Conservation (phyloP, 2,113 vertebrate species). For the Gyps fulvus region DNA sequence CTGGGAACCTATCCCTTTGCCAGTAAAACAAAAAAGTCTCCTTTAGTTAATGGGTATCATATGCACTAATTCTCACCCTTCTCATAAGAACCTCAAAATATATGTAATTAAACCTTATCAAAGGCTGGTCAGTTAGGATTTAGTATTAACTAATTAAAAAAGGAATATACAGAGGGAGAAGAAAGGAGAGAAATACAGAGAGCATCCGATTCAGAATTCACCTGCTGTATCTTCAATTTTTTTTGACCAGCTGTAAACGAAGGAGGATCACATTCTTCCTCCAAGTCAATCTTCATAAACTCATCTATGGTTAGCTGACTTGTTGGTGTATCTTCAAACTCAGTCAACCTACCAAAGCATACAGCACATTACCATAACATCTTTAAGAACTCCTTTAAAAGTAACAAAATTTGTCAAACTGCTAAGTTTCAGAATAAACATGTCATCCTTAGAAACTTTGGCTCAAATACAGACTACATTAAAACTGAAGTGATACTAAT, state of each 20-base stretch:
- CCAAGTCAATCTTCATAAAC: constrained; percentile 93
- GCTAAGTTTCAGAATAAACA: neutral
- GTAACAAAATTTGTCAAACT: neutral
- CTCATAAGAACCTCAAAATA: neutral
- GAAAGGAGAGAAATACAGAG: neutral
- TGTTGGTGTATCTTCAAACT: constrained; percentile 95
- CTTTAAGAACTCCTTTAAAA: neutral
- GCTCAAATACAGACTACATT: neutral
- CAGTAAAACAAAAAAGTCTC: neutral
- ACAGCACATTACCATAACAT: neutral
- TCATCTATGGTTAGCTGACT: constrained; percentile 95
- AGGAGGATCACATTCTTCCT: constrained; percentile 93
- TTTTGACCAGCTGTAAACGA: constrained; percentile 86
- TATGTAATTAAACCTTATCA: neutral
- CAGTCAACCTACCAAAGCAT: constrained; percentile 79
- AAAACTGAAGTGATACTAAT: constrained; percentile 9
- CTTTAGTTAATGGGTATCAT: neutral
- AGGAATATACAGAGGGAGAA: neutral
- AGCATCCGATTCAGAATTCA: neutral
- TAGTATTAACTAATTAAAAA: neutral
- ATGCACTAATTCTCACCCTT: neutral
- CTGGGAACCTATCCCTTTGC: neutral
- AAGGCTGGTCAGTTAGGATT: neutral
- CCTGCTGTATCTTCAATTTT: constrained; percentile 84
- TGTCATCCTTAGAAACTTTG: neutral